A percentile compares a stretch with the other conserved stretches of the same genome.
Conservation (phyloP, 2,113 vertebrate species). For the Oxygymnocypris stewartii region DNA sequence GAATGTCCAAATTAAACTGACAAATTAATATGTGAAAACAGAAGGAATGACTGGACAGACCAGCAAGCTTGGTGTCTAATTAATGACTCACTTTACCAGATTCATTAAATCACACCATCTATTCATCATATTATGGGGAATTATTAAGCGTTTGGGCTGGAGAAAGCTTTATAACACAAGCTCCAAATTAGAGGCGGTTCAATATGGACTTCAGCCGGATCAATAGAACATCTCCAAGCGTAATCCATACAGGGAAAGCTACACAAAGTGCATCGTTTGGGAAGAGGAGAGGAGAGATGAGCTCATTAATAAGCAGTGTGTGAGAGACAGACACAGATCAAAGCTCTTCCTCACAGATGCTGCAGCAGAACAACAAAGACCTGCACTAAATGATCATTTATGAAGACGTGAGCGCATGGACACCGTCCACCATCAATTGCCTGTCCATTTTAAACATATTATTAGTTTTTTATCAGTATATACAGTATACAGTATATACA, state of each 20-base stretch:
- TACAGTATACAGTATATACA: not conserved
- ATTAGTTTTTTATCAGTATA: not conserved
- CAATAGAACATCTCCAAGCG: conserved; percentile 52
- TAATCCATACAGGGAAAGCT: conserved; percentile 46
- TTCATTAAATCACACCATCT: conserved; percentile 42
- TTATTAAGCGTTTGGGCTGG: conserved; percentile 9
- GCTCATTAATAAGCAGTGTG: conserved; percentile 52
- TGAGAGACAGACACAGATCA: conserved; percentile 50
- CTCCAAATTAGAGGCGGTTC: conserved; percentile 41
- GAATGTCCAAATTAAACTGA: conserved; percentile 48
- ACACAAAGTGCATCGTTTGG: conserved; percentile 36
- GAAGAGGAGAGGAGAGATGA: conserved; percentile 4
- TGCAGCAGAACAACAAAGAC: not conserved
- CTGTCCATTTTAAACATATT: not conserved
- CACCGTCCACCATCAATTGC: not conserved
- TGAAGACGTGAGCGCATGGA: not conserved
- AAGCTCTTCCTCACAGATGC: not conserved
- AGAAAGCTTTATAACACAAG: conserved; percentile 1
- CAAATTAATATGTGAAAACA: conserved; percentile 48
- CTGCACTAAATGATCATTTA: not conserved
- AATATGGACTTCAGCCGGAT: conserved; percentile 46
- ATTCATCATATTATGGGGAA: conserved; percentile 36
- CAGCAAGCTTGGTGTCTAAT: conserved; percentile 24
- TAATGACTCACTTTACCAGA: conserved; percentile 42
- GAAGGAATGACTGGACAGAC: conserved; percentile 30